Base-by-base conservation (phyloP, 1,140 invertebrate species). In the Daktulosphaira vitifoliae region DNA sequence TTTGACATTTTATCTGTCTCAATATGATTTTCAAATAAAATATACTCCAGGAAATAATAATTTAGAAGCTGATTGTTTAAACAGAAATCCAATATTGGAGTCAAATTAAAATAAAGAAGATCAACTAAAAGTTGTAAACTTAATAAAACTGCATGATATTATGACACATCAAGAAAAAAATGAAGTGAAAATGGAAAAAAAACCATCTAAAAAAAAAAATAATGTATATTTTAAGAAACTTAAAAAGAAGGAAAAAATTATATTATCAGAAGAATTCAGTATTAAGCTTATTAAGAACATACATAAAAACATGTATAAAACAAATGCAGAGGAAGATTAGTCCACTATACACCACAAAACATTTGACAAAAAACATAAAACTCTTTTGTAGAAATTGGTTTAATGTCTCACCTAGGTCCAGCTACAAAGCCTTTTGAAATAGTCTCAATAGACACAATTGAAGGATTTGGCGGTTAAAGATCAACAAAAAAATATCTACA, bases 331-430 rank as follows among this genome's bases (percentile, higher is more conserved):
- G 59, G 1, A 70, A 68, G 50, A 69, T 72, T 8, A 42, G 48
- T 38, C 56, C 69, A 52, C 37, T 69, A n/a, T 71, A 71, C 52
- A 69, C 66, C 49, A 66, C 69, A 9, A 68, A 68, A 62, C 68
- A 71, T 49, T 20, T 71, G n/a, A 68, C 37, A n/a, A 37, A 59
- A 26, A 68, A 69, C 48, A 68, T 71, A 48, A 68, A 62, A 69
- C 64, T 56, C 44, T 29, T 70, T 29, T 74, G 73, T 70, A 67
- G 66, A 23, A 71, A 71, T 29, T 68, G 74, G 25, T 64, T 59
- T 52, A 65, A 72, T 65, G 42, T 72, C 42, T 16, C 68, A 74
- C 13, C 68, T 76, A 65, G 73, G 72, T 73, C n/a, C n/a, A n/a
- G n/a, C n/a, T n/a, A n/a, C n/a, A n/a, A n/a, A n/a, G n/a, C n/a